phyloP scores from a whole-genome alignment of 2,888 invertebrate genomes.

The Epistrophe eligans region DNA sequence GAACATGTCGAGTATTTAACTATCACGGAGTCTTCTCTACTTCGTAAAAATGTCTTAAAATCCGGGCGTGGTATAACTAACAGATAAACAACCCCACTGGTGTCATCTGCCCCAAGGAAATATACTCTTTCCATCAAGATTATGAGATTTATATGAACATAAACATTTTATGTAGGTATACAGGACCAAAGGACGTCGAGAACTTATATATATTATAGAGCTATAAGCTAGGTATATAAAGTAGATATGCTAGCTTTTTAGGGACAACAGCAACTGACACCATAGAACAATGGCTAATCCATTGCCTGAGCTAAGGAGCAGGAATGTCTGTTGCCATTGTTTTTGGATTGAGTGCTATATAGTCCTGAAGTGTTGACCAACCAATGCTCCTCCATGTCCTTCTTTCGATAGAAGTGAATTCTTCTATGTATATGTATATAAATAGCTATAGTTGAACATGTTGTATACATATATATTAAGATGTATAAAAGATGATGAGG shows the following conservation, averaged over 20 bases:
- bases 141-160: conserved; percentile 74
- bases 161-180: conserved; percentile 69
- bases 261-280: conserved; percentile 70
- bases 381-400: conserved; percentile 48
- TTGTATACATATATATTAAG: background rate
- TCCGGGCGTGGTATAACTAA: background rate
- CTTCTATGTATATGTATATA: background rate
- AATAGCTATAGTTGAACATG: background rate
- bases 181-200: background rate
- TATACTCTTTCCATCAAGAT: conserved; percentile 70
- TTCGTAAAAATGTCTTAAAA: background rate
- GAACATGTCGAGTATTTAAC: too few relatives aligned
- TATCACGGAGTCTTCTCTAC: too few relatives aligned
- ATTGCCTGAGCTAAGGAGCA: conserved; percentile 53
- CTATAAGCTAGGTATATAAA: background rate
- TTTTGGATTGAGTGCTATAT: conserved; percentile 67
- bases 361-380: conserved; percentile 67
- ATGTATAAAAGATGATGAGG: conserved; percentile 28
- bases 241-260: conserved; percentile 5
- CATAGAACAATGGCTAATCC: conserved; percentile 72
- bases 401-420: conserved; percentile 14
- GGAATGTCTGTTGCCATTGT: conserved; percentile 68
- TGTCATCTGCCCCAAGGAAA: conserved; percentile 42
- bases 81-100: conserved; percentile 10
- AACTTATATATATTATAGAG: background rate